Conservation (phyloP, 2,113 vertebrate species). For the Oenanthe melanoleuca region DNA sequence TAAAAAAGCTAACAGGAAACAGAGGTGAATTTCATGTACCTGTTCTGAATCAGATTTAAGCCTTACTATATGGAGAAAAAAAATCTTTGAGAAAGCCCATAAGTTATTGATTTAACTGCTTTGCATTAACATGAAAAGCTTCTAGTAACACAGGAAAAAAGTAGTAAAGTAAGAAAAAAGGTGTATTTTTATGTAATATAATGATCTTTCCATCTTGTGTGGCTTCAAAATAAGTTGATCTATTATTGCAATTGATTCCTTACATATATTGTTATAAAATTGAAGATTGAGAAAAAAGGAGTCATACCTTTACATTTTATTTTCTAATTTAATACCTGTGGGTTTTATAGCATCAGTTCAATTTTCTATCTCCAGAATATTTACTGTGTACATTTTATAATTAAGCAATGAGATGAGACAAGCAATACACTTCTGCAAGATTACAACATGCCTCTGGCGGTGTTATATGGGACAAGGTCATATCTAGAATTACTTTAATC, state of each 20-base stretch:
- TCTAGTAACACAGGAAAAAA: background rate
- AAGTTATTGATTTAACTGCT: background rate
- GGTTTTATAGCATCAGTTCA: background rate
- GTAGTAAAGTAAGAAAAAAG: background rate
- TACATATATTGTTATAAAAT: background rate
- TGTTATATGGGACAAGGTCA: constrained; percentile 47
- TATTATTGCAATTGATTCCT: background rate
- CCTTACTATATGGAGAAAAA: background rate
- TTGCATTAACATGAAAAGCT: background rate
- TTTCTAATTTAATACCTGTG: background rate
- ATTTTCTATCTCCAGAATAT: constrained; percentile 27
- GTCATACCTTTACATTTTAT: background rate
- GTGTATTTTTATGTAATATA: background rate
- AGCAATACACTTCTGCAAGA: constrained; percentile 13
- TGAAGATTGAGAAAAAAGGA: background rate
- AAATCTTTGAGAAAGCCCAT: background rate
- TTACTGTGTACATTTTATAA: constrained; percentile 43
- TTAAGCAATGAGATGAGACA: constrained; percentile 39
- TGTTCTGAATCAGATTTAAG: background rate
- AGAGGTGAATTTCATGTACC: background rate
- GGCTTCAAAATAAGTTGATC: background rate
- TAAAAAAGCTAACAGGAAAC: background rate
- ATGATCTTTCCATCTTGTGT: background rate
- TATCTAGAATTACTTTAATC: constrained; percentile 60
- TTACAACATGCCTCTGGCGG: background rate